A percentile compares a stretch with the other conserved stretches of the same genome.
phyloP scores from a whole-genome alignment of 2,113 vertebrate genomes.

The Mellivora capensis region DNA sequence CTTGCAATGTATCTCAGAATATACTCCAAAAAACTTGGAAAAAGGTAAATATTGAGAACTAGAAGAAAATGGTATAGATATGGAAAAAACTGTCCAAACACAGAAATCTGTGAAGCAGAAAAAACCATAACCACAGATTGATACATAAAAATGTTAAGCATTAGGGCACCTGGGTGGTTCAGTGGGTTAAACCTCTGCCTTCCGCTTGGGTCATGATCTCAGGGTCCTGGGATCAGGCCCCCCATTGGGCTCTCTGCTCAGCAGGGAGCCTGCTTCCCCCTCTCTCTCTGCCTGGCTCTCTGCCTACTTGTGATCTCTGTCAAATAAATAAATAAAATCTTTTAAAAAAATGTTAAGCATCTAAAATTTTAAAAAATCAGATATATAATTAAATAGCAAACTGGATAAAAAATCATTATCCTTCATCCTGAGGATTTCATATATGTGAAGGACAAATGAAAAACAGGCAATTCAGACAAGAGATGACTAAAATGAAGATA shows the following conservation, averaged over 20 bases:
- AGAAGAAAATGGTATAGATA: background rate
- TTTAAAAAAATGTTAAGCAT: background rate
- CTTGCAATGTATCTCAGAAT: background rate
- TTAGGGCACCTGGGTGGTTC: background rate
- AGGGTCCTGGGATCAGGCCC: no score
- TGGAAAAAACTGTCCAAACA: background rate
- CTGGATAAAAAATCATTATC: background rate
- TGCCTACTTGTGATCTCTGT: no score
- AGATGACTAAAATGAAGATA: background rate
- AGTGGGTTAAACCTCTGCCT: no score
- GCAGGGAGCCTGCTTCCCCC: no score
- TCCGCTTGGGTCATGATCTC: no score
- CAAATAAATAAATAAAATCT: no score
- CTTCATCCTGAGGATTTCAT: background rate
- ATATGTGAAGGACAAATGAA: background rate
- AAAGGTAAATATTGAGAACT: background rate
- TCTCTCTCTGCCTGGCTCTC: no score
- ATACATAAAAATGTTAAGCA: background rate
- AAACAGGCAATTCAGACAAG: background rate
- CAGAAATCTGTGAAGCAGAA: background rate
- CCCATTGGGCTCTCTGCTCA: no score
- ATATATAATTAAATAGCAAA: background rate
- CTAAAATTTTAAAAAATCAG: background rate
- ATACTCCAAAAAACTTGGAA: background rate
- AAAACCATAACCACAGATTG: background rate